Evolutionary conservation across 2,797 vertebrate species (phyloP).

Genomic region (Sardinella longiceps): DNA sequence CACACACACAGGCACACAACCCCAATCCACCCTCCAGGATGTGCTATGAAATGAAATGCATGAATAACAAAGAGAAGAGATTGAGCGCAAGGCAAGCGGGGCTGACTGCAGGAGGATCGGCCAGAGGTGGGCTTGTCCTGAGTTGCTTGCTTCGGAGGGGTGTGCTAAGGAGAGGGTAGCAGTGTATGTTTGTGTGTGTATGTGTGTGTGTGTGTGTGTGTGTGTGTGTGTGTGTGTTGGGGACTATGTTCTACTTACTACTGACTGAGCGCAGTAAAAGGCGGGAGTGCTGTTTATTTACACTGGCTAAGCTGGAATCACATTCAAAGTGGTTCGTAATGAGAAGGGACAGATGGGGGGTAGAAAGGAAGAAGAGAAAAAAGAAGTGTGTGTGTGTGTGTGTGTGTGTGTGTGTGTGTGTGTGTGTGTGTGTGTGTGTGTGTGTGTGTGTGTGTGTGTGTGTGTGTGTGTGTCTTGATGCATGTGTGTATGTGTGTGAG

Average conservation of each 20-base stretch:
- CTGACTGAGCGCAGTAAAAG: slow-evolving; percentile 38
- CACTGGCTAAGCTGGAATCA: slow-evolving; percentile 57
- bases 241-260: slow-evolving; percentile 53
- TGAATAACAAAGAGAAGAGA: background rate
- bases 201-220: background rate
- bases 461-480: slow-evolving; percentile 23
- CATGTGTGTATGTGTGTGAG: background rate
- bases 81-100: background rate
- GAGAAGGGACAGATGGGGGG: slow-evolving; percentile 43
- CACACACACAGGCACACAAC: background rate
- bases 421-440: background rate
- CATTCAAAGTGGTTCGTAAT: slow-evolving; percentile 59
- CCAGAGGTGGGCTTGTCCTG: no score
- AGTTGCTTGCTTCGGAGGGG: no score
- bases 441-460: slow-evolving; percentile 16
- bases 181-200: background rate
- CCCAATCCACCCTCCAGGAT: background rate
- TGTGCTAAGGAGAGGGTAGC: no score
- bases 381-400: background rate
- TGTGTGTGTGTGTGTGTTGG: slow-evolving; percentile 25
- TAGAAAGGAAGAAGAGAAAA: background rate
- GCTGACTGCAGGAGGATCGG: no score
- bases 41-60: background rate
- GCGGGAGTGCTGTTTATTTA: slow-evolving; percentile 56
- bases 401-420: slow-evolving; percentile 14